These are phyloP conservation scores for Argyresthia albistria DNA, from an alignment of 2,888 invertebrate genomes.

Conservation along the genomic window DNA sequence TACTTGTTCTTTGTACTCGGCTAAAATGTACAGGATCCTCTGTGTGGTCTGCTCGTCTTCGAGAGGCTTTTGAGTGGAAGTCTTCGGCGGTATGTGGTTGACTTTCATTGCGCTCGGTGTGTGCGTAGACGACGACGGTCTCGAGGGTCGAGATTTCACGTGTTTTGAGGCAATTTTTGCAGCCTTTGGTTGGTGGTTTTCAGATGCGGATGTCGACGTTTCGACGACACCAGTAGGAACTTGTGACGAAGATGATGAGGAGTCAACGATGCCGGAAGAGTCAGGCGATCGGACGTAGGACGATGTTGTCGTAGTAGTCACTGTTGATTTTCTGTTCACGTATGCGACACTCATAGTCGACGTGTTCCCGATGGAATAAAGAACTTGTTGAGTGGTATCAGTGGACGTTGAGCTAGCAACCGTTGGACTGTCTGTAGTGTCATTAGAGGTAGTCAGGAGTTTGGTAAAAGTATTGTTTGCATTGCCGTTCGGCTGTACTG, in stretches of 20 bases:
- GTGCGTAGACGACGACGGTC: constrained; percentile 70
- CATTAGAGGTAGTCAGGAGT: constrained; percentile 23
- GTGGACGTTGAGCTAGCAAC: constrained; percentile 28
- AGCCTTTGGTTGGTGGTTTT: constrained; percentile 30
- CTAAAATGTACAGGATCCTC: constrained; percentile 83
- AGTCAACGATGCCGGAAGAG: constrained; percentile 45
- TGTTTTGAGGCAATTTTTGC: constrained; percentile 45
- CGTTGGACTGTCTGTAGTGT: constrained; percentile 29
- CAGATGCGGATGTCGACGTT: constrained; percentile 13
- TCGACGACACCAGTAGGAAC: constrained; percentile 5
- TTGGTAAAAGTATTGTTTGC: constrained; percentile 23
- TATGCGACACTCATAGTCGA: constrained; percentile 52
- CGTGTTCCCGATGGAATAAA: constrained; percentile 50
- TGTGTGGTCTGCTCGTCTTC: constrained; percentile 88
- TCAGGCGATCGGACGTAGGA: constrained; percentile 53
- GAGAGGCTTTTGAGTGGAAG: constrained; percentile 77
- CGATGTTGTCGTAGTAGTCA: constrained; percentile 39
- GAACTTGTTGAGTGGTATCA: constrained; percentile 31
- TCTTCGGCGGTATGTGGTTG: constrained; percentile 73
- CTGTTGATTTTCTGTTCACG: constrained; percentile 51
- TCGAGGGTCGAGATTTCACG: constrained; percentile 70
- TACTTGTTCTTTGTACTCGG: constrained; percentile 85
- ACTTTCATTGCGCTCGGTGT: constrained; percentile 74
- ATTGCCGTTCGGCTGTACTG: constrained; percentile 63
- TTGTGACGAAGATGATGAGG: constrained; percentile 44